Evolutionary conservation across 2,888 invertebrate species (phyloP), one percentile per base, ranked within the genome.

Genomic region (Catonia carolina): DNA sequence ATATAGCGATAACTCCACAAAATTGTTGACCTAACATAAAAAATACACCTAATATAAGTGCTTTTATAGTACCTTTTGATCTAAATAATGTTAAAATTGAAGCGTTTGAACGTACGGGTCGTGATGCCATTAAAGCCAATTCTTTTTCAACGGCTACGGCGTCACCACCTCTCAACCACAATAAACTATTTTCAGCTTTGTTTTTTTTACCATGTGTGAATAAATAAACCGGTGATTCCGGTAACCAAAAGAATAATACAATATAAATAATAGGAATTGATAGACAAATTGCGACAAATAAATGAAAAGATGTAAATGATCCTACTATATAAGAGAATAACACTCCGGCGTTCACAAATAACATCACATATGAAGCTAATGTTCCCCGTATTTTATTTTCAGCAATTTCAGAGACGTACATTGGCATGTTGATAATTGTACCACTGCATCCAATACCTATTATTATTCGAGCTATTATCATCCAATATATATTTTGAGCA

Each of bases 391-490:
- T 61, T 15, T 53, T 18, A 63, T 74, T 73, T 23, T 83, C 79
- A 0, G 83, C 76, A 0, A 83, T 77, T 69, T 87, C 87, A 0
- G 79, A 78, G 20, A 80, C 76, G 67, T 78, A 81, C n/a, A 83
- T 75, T 0, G 85, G 83, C 0, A 76, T 74, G 33, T 79, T 73
- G 7, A 79, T 76, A 4, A 82, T 69, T 0, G 74, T 69, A 0
- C 78, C 75, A 1, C 80, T 81, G 1, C 77, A 78, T 0, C 78
- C 75, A 1, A 81, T 65, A 0, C 86, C 86, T 0, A 77, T 72
- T 1, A 84, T 63, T 41, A 83, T 75, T 50, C 82, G 73, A 0
- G 78, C 79, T 0, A 73, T 66, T 23, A 79, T 70, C 1, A 84
- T 70, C 36, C 76, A 68, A 0, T 62, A 64, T 1, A 75, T 68